These are phyloP conservation scores for Diadegma fenestrale DNA, from an alignment of 2,888 invertebrate genomes.

Conservation along the genomic window DNA sequence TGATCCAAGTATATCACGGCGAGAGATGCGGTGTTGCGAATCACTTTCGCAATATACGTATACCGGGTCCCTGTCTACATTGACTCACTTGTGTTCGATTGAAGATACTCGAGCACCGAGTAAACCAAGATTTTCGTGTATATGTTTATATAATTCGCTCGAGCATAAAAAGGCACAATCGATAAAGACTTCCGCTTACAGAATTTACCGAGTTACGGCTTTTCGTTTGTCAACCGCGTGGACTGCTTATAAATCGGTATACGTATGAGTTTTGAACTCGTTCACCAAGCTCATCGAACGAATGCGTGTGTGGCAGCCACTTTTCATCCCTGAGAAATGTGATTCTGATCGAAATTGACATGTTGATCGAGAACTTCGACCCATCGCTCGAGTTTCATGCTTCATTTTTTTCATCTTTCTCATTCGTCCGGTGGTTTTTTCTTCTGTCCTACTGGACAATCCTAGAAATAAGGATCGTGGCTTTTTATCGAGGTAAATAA, in stretches of 20 bases:
- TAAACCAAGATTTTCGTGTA: conserved; percentile 30
- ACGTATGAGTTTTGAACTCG: conserved; percentile 2
- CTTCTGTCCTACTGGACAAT: neutral
- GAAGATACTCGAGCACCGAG: conserved; percentile 38
- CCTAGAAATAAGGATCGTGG: neutral
- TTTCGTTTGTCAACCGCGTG: neutral
- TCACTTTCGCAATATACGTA: conserved; percentile 63
- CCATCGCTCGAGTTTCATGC: conserved; percentile 17
- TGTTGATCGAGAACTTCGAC: conserved; percentile 65
- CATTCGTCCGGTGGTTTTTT: neutral
- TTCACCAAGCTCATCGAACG: conserved; percentile 1
- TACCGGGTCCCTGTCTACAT: conserved; percentile 20
- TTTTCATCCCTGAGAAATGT: conserved; percentile 31
- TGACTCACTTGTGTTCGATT: conserved; percentile 60
- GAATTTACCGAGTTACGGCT: neutral
- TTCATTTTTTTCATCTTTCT: neutral
- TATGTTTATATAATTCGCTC: conserved; percentile 1
- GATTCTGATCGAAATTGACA: conserved; percentile 46
- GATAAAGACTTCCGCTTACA: neutral
- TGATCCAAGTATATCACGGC: conserved; percentile 48
- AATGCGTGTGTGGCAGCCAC: conserved; percentile 43
- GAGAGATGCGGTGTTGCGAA: conserved; percentile 60
- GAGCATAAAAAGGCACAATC: conserved; percentile 6
- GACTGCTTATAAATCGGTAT: neutral
- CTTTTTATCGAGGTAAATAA: neutral